A percentile compares a stretch with the other conserved stretches of the same genome.
Evolutionary conservation across 2,797 vertebrate genomes (phyloP).

Genomic region (Galaxias olidus): DNA sequence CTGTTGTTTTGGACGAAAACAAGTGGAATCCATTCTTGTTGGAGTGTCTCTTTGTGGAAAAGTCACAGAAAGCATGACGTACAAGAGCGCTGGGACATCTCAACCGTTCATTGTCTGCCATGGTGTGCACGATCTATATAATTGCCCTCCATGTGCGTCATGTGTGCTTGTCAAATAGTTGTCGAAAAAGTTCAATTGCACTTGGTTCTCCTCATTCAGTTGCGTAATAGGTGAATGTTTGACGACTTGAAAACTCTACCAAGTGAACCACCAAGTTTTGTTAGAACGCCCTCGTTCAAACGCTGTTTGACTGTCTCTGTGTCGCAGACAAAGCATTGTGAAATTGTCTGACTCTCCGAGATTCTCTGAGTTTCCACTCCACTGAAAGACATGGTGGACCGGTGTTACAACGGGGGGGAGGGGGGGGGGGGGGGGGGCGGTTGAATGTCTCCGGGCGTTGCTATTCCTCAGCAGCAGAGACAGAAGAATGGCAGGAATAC

Average conservation of each 20-base stretch:
- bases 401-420: background rate
- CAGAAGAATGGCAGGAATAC: conserved; percentile 69
- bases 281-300: too few species aligned
- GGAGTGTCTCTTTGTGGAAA: background rate
- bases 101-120: background rate
- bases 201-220: too few species aligned
- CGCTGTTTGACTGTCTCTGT: too few species aligned
- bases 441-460: conserved; percentile 19
- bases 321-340: too few species aligned
- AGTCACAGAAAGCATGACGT: background rate
- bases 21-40: background rate
- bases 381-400: background rate
- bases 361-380: too few species aligned
- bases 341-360: too few species aligned
- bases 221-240: too few species aligned
- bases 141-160: background rate
- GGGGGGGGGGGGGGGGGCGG: conserved; percentile 5
- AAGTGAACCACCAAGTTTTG: too few species aligned
- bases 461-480: conserved; percentile 8
- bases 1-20: background rate
- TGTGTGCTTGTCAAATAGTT: too few species aligned
- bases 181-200: too few species aligned
- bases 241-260: too few species aligned
- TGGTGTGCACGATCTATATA: background rate
- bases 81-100: background rate